Percentiles rank a stretch among this genome's conserved stretches.
Evolutionary conservation across 92 coral and sea anemone genomes (phyloP).

Genomic region (Ricordea florida): DNA sequence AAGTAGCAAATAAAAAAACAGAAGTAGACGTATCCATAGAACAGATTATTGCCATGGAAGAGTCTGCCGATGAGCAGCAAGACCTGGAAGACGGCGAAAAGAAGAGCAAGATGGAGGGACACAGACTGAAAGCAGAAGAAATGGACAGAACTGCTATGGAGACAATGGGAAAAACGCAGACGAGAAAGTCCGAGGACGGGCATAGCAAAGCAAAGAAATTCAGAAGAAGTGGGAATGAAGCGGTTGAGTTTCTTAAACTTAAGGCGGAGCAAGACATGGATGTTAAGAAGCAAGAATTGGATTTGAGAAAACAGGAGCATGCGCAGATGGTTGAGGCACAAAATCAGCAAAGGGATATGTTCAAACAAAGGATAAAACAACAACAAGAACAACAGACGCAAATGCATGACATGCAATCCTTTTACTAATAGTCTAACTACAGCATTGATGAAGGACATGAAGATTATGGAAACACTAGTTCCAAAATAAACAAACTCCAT

Average conservation of each 20-base stretch:
- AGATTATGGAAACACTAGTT: constrained; percentile 5
- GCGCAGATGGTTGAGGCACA: constrained; percentile 6
- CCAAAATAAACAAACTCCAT: too few relatives aligned
- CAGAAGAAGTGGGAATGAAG: constrained; percentile 41
- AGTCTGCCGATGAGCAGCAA: constrained; percentile 48
- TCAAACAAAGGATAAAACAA: not conserved
- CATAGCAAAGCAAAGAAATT: constrained; percentile 20
- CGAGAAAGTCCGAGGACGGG: constrained; percentile 28
- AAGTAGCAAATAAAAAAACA: too few relatives aligned
- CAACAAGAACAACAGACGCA: not conserved
- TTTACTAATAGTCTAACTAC: not conserved
- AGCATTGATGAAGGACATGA: constrained; percentile 30
- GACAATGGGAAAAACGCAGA: constrained; percentile 26
- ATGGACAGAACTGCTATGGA: constrained; percentile 38
- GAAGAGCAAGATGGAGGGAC: constrained; percentile 36
- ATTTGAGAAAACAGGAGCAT: constrained; percentile 16
- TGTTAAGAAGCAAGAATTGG: constrained; percentile 32
- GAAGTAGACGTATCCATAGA: constrained; percentile 20
- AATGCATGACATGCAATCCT: not conserved
- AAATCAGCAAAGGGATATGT: not conserved
- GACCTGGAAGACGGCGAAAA: constrained; percentile 31
- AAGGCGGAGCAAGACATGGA: constrained; percentile 38
- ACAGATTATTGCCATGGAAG: constrained; percentile 40
- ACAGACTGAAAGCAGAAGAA: too few relatives aligned
- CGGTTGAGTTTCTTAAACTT: constrained; percentile 32